Base-by-base conservation (phyloP, 1,140 invertebrate species). In the Sycobia sp. region DNA sequence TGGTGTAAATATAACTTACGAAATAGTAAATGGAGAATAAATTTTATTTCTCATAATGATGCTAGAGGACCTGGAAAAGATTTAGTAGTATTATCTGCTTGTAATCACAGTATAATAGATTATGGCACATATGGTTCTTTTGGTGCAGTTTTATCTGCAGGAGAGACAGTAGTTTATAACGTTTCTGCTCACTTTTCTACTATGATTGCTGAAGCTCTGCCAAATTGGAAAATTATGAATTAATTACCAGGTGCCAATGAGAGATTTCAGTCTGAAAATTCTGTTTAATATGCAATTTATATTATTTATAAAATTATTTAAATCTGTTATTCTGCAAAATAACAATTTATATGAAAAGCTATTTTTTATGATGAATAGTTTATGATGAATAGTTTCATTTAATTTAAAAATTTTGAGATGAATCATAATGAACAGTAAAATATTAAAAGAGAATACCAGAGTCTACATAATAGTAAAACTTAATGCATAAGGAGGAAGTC, bases 81-180 rank as follows among this genome's bases (percentile, higher is more conserved):
- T 76, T 71, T 90, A 55, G 88, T 88, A 14, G 82, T 89, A 20
- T 77, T 90, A 67, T 80, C 85, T 8, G 76, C 81, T 5, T 89
- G 88, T 72, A 87, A 90, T 76, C 88, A 90, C 68, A 84, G 85
- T 63, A 86, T 90, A 51, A 87, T 89, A 67, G 86, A 88, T 71
- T 87, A 88, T 38, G 89, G 89, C 11, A 89, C 88, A 11, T 90
- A 87, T 67, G 88, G 88, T 8, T 86, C 87, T 61, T 89, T 88
- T 83, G 87, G 85, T 3, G 88, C 87, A 2, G 86, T 89, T 69
- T 73, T 90, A 39, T 83, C 86, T 49, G 84, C 84, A 4, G 88
- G 88, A 10, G 85, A 87, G 64, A 86, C 85, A 0, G 71, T 87
- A 8, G 82, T 84, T 61, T 86, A 85, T 70, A 86, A 86, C 73